Evolutionary conservation across 1,140 invertebrate species (phyloP).

Genomic region (Mya arenaria): DNA sequence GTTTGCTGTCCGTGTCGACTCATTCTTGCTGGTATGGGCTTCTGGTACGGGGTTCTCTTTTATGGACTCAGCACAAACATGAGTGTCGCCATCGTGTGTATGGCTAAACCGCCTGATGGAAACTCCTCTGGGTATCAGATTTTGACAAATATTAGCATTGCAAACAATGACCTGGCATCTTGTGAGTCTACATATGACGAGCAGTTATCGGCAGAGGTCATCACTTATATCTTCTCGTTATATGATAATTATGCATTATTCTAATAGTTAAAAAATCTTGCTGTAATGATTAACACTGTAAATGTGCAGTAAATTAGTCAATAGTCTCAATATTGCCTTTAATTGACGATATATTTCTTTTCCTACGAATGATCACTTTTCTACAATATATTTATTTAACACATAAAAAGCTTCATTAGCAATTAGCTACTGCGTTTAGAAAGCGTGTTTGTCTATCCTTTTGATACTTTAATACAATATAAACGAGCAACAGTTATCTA

Average conservation of each 20-base stretch:
- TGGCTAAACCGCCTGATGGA: background rate
- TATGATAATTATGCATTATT: background rate
- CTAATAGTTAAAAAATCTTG: background rate
- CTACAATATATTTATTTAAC: background rate
- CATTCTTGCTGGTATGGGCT: background rate
- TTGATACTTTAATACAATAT: background rate
- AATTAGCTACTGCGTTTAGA: background rate
- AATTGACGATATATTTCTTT: background rate
- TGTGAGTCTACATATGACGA: background rate
- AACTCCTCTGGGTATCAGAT: background rate
- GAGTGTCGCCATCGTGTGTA: slow-evolving; percentile 14
- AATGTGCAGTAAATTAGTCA: too few species aligned
- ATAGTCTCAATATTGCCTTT: background rate
- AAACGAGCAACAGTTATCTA: background rate
- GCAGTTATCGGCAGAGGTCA: background rate
- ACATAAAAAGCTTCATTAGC: background rate
- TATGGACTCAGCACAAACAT: slow-evolving; percentile 4
- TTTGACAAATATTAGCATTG: background rate
- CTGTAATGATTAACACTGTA: too few species aligned
- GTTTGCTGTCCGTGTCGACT: slow-evolving; percentile 5
- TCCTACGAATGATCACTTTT: background rate
- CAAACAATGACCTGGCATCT: background rate
- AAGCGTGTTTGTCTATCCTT: background rate
- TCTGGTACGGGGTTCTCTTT: background rate
- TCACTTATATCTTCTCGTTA: background rate